A percentile compares a stretch with the other conserved stretches of the same genome.
Conservation (phyloP, 2,888 invertebrate genomes). For the Ormyrus labotus region DNA sequence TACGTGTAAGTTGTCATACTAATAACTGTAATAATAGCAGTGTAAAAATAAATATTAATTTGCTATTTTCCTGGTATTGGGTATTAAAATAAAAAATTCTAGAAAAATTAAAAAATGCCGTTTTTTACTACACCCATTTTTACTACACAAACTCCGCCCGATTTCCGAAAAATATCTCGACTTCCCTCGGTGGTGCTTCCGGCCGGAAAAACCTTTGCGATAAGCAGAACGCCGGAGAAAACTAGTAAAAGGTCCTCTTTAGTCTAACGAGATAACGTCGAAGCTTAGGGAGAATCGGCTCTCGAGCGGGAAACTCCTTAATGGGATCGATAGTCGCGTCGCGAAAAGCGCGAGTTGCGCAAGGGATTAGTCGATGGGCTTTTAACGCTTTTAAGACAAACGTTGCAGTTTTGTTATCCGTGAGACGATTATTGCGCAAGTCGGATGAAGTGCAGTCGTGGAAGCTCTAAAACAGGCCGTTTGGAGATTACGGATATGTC, state of each 20-base stretch:
- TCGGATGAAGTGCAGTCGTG: neutral
- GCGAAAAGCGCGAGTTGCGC: slow-evolving; percentile 10
- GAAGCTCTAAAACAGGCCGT: neutral
- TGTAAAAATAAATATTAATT: too few species aligned
- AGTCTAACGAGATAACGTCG: slow-evolving; percentile 41
- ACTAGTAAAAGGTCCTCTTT: neutral
- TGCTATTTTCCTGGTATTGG: too few species aligned
- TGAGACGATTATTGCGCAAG: neutral
- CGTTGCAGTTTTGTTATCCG: neutral
- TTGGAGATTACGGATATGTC: too few species aligned
- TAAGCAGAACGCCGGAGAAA: neutral
- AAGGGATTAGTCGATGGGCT: slow-evolving; percentile 30
- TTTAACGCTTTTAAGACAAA: slow-evolving; percentile 20
- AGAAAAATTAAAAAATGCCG: too few species aligned
- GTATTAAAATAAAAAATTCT: too few species aligned
- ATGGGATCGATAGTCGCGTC: slow-evolving; percentile 31
- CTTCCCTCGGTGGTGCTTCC: too few species aligned
- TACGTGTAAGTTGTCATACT: too few species aligned
- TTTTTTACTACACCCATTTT: too few species aligned
- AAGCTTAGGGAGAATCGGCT: slow-evolving; percentile 12
- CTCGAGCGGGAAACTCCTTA: slow-evolving; percentile 23
- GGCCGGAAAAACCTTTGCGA: too few species aligned
- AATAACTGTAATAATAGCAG: too few species aligned
- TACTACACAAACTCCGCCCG: too few species aligned
- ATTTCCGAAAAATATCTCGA: too few species aligned